phyloP scores from a whole-genome alignment of 2,113 vertebrate species.

The Silurus glanis region DNA sequence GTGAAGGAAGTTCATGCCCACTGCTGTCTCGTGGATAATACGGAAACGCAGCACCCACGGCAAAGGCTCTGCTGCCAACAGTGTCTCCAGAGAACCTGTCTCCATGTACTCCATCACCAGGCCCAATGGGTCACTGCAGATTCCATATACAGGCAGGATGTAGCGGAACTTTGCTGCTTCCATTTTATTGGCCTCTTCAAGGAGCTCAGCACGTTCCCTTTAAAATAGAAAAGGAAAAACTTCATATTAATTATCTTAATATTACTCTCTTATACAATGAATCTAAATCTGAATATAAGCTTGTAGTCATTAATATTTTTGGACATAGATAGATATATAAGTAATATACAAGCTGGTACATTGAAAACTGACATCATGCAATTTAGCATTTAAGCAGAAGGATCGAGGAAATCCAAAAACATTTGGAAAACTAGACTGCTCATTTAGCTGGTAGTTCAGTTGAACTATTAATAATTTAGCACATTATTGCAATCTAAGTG shows the following conservation, averaged over 20 bases:
- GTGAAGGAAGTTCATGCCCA: slow-evolving; percentile 98
- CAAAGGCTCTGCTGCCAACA: slow-evolving; percentile 84
- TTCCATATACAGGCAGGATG: slow-evolving; percentile 92
- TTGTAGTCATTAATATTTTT: not conserved
- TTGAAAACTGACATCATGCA: not conserved
- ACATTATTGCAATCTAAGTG: not conserved
- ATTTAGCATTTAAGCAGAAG: not conserved
- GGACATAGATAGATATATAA: not conserved
- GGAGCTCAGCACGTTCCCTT: slow-evolving; percentile 88
- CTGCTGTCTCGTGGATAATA: slow-evolving; percentile 91
- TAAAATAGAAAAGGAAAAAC: slow-evolving; percentile 14
- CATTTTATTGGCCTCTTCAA: slow-evolving; percentile 98
- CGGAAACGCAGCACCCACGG: slow-evolving; percentile 95
- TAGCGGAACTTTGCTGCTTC: slow-evolving; percentile 97
- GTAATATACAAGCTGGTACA: not conserved
- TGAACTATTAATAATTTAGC: not conserved
- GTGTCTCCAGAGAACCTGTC: slow-evolving; percentile 90
- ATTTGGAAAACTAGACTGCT: not conserved
- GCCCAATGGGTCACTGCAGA: slow-evolving; percentile 88
- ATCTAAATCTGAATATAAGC: not conserved
- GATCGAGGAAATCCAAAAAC: not conserved
- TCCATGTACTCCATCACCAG: slow-evolving; percentile 99
- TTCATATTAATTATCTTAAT: not conserved
- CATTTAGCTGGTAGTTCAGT: not conserved
- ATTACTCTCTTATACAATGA: not conserved